Evolutionary conservation across 2,888 invertebrate genomes (phyloP), one percentile per base, ranked within the genome.

Genomic region (Perizoma flavofasciatum): DNA sequence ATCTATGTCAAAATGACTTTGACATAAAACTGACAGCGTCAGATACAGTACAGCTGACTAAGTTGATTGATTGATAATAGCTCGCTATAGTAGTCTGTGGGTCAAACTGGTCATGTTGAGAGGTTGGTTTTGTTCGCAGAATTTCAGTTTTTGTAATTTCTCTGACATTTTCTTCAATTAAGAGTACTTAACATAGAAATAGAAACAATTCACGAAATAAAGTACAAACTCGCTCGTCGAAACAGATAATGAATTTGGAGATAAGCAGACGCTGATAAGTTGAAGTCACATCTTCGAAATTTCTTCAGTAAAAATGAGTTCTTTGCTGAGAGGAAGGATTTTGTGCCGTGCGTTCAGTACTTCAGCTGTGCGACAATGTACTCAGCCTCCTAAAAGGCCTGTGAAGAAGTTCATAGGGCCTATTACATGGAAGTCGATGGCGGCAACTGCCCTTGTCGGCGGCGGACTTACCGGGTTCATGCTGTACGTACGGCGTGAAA

Each of bases 401-500:
- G 61, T 67, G 33, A 85, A 79, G 62, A 79, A 74, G 65, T 67
- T 77, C 9, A 89, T 93, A 66, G 93, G 94, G 0, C 96, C 96
- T 0, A 93, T 98, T 71, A 94, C 97, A 66, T 98, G 98, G 98
- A 96, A 94, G 79, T 95, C 95, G 65, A 89, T 97, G 65, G 89
- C 92, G 6, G 88, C 95, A 32, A 95, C 96, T 0, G 93, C 94
- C 0, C 89, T 93, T 0, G 77, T 96, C 2, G 97, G 96, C 1
- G 94, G 94, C 4, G 92, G 94, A 0, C 83, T 96, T 46, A 83
- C 96, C 4, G 93, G 89, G 0, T 96, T 94, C 74, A 95, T 98
- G 95, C 87, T 95, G 65, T 96, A 97, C 78, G 91, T 98, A 1
- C 96, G 95, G 82, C 93, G 93, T 55, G 94, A 97, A 81, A 98